Evolutionary conservation across 2,888 invertebrate species (phyloP).

Genomic region (Athripsodes cinereus): DNA sequence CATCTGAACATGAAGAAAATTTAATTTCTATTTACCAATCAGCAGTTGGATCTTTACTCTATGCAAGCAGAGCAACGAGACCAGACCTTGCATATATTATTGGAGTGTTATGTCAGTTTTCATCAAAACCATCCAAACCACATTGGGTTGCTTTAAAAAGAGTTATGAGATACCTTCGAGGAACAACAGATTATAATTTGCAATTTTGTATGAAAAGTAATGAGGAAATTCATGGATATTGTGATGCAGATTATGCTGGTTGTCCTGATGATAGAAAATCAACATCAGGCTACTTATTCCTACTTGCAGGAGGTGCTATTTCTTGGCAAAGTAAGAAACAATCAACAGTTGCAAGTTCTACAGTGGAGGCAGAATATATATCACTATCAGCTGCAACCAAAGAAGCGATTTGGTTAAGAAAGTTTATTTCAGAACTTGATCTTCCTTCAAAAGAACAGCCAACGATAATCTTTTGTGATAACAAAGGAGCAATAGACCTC

Average conservation of each 20-base stretch:
- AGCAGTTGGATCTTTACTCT: background rate
- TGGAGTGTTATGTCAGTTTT: slow-evolving; percentile 28
- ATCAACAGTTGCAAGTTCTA: slow-evolving; percentile 29
- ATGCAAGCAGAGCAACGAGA: slow-evolving; percentile 20
- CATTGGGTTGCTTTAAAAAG: slow-evolving; percentile 27
- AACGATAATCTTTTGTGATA: background rate
- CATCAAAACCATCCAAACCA: slow-evolving; percentile 22
- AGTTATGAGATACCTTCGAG: slow-evolving; percentile 28
- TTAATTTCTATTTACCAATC: background rate
- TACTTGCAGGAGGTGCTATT: slow-evolving; percentile 30
- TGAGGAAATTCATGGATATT: background rate
- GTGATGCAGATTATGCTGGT: slow-evolving; percentile 9
- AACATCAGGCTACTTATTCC: slow-evolving; percentile 1
- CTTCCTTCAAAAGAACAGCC: background rate
- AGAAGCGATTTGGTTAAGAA: slow-evolving; percentile 18
- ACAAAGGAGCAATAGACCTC: background rate
- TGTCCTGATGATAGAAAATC: slow-evolving; percentile 5
- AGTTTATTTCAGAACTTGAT: background rate
- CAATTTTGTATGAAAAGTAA: background rate
- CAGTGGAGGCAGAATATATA: slow-evolving; percentile 30
- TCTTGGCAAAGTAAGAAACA: slow-evolving; percentile 29
- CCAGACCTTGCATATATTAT: slow-evolving; percentile 28
- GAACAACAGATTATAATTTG: slow-evolving; percentile 23
- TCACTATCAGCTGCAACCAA: slow-evolving; percentile 27
- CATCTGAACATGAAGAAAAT: background rate